Evolutionary conservation across 2,113 vertebrate species (phyloP).

Genomic region (Caretta caretta): DNA sequence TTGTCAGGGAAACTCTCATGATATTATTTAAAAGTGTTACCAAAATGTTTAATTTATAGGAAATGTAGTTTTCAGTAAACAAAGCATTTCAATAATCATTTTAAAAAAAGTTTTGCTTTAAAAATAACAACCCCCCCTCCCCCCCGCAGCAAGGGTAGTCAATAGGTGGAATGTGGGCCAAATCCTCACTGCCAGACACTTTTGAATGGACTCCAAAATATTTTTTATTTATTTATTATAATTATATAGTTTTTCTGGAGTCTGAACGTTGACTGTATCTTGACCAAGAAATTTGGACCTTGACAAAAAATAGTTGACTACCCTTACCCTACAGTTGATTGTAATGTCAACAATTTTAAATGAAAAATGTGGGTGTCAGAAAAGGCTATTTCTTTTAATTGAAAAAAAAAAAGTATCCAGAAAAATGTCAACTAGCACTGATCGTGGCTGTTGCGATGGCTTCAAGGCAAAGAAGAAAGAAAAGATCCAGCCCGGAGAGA

Average conservation of each 20-base stretch:
- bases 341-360: not conserved
- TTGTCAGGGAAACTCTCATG: slow-evolving; percentile 47
- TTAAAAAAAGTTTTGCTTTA: not conserved
- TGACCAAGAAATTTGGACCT: no score
- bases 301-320: no score
- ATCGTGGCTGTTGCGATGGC: not conserved
- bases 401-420: not conserved
- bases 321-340: not conserved
- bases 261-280: no score
- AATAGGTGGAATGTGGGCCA: no score
- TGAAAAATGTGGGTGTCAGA: not conserved
- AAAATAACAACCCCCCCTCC: not conserved
- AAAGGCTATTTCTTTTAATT: not conserved
- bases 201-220: no score
- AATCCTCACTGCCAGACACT: no score
- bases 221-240: no score
- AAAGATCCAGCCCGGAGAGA: not conserved
- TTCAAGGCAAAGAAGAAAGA: not conserved
- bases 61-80: not conserved
- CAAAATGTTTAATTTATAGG: slow-evolving; percentile 52
- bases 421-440: not conserved
- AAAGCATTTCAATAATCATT: not conserved
- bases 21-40: slow-evolving; percentile 45
- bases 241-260: no score
- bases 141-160: no score